Evolutionary conservation across 2,888 invertebrate species (phyloP), one percentile per base, ranked within the genome.

Genomic region (Noctua pronuba): DNA sequence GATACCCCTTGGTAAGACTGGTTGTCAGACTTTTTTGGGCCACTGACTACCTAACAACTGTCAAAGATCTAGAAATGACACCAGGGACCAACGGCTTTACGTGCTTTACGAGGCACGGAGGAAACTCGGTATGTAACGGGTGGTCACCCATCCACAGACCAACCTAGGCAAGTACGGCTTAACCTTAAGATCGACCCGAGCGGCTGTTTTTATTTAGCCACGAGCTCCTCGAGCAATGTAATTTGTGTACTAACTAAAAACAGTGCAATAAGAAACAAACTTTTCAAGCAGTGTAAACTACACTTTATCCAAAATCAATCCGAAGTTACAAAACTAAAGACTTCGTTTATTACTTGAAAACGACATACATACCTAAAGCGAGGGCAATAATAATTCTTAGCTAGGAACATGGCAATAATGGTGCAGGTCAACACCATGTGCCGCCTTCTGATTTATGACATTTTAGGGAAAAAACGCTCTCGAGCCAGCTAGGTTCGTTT

Each of bases 391-490:
- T 95, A 94, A 94, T 94, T 94, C 94, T 94, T 93, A 91, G 94
- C 92, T 93, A 90, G 94, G 91, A 93, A 94, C 94, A 95, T 93
- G 92, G 95, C 94, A 95, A 95, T 95, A 95, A 95, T 95, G 93
- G 95, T 94, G 91, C 91, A 94, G 95, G 95, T 95, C 95, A 95
- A 95, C 95, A 94, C 94, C 95, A 95, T 95, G 94, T 95, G 95
- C 93, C 92, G 94, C 94, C 93, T 85, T 85, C 94, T 95, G 95
- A 95, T 96, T 95, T 96, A 96, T 95, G 94, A 94, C 92, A 93
- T 93, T 89, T 93, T 86, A 92, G 91, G 92, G 92, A 94, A 95
- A 95, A 95, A 95, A 92, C 91, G 88, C 89, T 90, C 92, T 90
- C 89, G 82, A 91, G 88, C 91, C 91, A 90, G 90, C 89, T 87